Evolutionary conservation across 1,140 invertebrate species (phyloP), one percentile per base, ranked within the genome.

Genomic region (Metaphire vulgaris): DNA sequence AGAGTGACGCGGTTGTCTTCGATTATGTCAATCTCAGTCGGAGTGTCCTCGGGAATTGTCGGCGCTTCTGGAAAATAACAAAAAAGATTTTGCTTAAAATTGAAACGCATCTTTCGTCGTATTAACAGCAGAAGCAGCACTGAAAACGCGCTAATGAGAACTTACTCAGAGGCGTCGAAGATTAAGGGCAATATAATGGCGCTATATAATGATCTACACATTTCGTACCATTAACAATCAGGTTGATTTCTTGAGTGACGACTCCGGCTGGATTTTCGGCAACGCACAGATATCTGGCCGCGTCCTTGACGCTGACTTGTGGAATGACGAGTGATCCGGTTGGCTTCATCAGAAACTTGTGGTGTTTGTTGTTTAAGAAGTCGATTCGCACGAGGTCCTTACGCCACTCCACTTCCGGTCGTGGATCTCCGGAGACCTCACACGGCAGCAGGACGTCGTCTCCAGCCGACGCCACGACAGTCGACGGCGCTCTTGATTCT

Each of bases 401-500:
- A 73, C 79, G 83, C 85, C 85, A 86, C 1, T 79, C 68, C 1
- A 85, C 79, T 6, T 74, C 33, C 6, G 89, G 88, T 34, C 78
- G 74, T 1, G 89, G 89, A 72, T 87, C 83, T n/a, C 89, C 89
- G 41, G 77, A 77, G 0, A 84, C 83, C 78, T 88, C 85, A 80
- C 89, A 89, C 30, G 79, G 77, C 12, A 88, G 80, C 15, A 77
- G 78, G 2, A 83, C 82, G 15, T 81, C 72, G 1, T 82, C 78
- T 6, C 82, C 94, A 87, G 96, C 90, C 88, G 96, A 94, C 82
- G 97, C 95, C 83, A 95, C 94, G 84, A 97, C 91, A 84, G 96
- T 93, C 95, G 93, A 79, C 93, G 93, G 83, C 91, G 79, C 81
- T 1, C 79, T 95, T 84, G 93, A 91, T 86, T 91, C 92, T 88